Evolutionary conservation across 2,888 invertebrate species (phyloP).

Genomic region (Serrognathus titanus): DNA sequence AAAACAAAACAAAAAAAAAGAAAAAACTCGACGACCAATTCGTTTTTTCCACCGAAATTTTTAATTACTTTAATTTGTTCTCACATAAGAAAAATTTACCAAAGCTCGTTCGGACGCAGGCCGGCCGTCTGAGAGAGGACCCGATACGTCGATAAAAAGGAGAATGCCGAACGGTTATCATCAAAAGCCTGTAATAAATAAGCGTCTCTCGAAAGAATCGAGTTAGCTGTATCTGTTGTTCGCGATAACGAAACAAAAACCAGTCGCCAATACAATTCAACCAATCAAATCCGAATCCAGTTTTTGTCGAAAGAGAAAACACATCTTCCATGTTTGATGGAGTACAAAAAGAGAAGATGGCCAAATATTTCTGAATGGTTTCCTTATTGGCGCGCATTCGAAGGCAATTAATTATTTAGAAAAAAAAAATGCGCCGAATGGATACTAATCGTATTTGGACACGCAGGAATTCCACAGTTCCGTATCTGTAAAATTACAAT

Average conservation of each 20-base stretch:
- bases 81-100: conserved; percentile 14
- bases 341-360: conserved; percentile 21
- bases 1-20: no score
- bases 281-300: conserved; percentile 43
- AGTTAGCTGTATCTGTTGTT: conserved; percentile 16
- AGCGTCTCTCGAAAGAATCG: conserved; percentile 14
- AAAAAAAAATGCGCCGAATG: conserved; percentile 23
- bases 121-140: no score
- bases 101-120: neutral
- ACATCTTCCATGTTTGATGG: conserved; percentile 34
- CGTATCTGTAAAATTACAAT: no score
- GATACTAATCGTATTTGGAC: conserved; percentile 31
- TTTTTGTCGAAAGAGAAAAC: conserved; percentile 34
- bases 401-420: conserved; percentile 31
- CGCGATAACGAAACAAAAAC: conserved; percentile 35
- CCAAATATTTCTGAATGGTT: conserved; percentile 22
- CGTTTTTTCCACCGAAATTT: conserved; percentile 5
- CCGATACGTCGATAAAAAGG: neutral
- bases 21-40: neutral
- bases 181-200: conserved; percentile 19
- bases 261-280: conserved; percentile 44
- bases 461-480: conserved; percentile 20
- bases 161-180: conserved; percentile 15
- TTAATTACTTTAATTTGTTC: conserved; percentile 22
- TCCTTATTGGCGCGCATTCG: conserved; percentile 34